Evolutionary conservation across 2,797 vertebrate genomes (phyloP), one percentile per base, ranked within the genome.

Genomic region (Crotalus adamanteus): DNA sequence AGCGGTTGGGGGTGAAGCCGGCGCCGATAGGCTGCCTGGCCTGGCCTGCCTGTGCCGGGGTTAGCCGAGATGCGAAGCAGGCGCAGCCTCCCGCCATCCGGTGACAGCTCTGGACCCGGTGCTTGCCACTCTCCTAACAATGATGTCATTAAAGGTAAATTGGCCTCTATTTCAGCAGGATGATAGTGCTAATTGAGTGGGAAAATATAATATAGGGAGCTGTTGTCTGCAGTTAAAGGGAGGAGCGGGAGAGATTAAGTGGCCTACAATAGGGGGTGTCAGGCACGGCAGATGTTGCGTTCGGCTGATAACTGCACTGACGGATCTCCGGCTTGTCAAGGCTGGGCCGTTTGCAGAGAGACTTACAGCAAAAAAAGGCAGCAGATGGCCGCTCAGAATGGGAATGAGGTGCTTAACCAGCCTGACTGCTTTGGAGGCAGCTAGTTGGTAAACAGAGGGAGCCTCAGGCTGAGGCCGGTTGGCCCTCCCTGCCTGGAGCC

Each of bases 111-210:
- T 94, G 97, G 97, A 93, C 97, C 97, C 97, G 98, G 98, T 96
- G 97, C 98, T 91, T 98, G 98, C 99, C 98, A 98, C 98, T 98
- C 98, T 98, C 98, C 99, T 99, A 98, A 99, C 99, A 99, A 99
- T 99, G 98, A 99, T 98, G 98, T 99, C 99, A 99, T 99, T 99
- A 99, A 99, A 99, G 99, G 99, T 99, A 99, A 99, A 99, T 99
- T 99, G 99, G 99, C 99, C 99, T 99, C 99, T 98, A 99, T 99
- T 99, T 99, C 99, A 99, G 98, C 98, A 96, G 98, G 98, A 99
- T 98, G 99, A 99, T 99, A 98, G 99, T 99, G 99, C 99, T 99
- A 99, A 99, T 99, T 99, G 99, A 99, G 99, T 99, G 98, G 98
- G 98, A 99, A 99, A 99, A 99, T 99, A 99, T 99, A 99, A 99